Conservation (phyloP, 2,797 vertebrate species). For the Pseudotriccus pelzelni region DNA sequence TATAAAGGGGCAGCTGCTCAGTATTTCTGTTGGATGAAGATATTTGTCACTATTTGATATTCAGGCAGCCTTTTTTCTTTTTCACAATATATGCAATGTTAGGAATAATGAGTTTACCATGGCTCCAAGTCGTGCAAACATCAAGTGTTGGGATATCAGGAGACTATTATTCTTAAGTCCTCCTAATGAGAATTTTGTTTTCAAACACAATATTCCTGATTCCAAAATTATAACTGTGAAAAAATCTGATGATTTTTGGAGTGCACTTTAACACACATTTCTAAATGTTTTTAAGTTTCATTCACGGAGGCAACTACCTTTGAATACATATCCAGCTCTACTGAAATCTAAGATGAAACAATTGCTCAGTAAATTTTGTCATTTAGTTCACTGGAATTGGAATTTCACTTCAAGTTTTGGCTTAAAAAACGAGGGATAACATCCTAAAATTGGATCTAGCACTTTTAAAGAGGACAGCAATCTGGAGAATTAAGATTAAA, state of each 20-base stretch:
- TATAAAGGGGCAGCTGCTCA: neutral
- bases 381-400: neutral
- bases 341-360: neutral
- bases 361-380: neutral
- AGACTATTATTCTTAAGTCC: neutral
- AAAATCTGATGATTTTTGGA: neutral
- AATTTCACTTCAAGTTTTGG: neutral
- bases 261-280: neutral
- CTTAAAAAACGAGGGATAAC: neutral
- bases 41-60: neutral
- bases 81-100: neutral
- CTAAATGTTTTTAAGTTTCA: neutral
- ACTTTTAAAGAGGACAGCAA: neutral
- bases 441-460: neutral
- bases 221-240: neutral
- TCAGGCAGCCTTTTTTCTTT: neutral
- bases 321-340: neutral
- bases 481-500: neutral
- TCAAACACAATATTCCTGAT: neutral
- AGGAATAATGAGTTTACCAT: slow-evolving; percentile 10
- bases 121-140: neutral
- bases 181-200: slow-evolving; percentile 2
- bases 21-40: neutral
- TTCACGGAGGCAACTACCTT: neutral
- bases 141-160: neutral